phyloP scores from a whole-genome alignment of 2,113 vertebrate genomes.

The Chionomys nivalis region DNA sequence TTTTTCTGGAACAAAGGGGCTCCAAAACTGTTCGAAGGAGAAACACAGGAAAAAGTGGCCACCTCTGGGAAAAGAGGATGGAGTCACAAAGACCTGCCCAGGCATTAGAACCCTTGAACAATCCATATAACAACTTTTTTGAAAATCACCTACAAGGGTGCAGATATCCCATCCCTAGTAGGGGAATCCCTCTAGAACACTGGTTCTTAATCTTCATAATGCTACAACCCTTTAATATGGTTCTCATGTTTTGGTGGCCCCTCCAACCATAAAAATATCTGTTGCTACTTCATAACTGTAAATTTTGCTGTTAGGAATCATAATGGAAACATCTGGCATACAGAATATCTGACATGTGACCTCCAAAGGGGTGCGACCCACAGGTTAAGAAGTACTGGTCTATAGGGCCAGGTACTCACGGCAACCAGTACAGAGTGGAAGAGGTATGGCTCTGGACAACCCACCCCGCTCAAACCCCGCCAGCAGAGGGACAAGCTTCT shows the following conservation, averaged over 20 bases:
- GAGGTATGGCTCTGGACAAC: too few relatives aligned
- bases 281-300: not conserved
- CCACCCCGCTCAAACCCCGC: too few relatives aligned
- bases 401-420: too few relatives aligned
- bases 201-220: not conserved
- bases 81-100: fast-evolving
- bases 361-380: too few relatives aligned
- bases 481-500: not conserved
- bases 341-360: too few relatives aligned
- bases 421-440: not conserved
- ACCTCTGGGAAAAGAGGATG: not conserved
- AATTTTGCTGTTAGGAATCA: not conserved
- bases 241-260: too few relatives aligned
- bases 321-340: not conserved
- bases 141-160: not conserved
- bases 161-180: too few relatives aligned
- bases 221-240: not conserved
- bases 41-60: not conserved
- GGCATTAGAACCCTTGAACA: not conserved
- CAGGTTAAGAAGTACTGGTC: too few relatives aligned
- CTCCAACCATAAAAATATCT: not conserved
- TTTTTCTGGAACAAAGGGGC: not conserved
- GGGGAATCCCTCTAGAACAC: not conserved
- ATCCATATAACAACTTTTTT: not conserved
- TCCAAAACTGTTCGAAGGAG: not conserved